Conservation (phyloP, 2,888 invertebrate genomes). For the Urechis unicinctus region DNA sequence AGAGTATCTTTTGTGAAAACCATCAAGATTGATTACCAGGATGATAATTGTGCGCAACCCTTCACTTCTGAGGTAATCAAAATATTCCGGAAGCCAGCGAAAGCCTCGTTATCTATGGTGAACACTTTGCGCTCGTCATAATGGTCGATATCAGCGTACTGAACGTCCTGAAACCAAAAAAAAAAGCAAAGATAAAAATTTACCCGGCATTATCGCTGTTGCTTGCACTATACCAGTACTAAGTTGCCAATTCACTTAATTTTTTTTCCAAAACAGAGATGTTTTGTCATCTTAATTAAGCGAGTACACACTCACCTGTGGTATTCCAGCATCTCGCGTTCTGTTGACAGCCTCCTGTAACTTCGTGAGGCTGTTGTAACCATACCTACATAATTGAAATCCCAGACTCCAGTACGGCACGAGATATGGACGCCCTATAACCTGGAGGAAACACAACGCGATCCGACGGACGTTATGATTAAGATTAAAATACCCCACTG, state of each 20-base stretch:
- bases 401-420: constrained; percentile 85
- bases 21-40: too few species aligned
- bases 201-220: too few species aligned
- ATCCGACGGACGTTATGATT: not conserved
- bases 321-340: constrained; percentile 34
- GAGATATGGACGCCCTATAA: constrained; percentile 69
- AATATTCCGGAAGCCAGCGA: constrained; percentile 30
- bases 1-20: too few species aligned
- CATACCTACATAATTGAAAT: constrained; percentile 74
- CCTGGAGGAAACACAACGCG: constrained; percentile 17
- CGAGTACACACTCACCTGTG: constrained; percentile 37
- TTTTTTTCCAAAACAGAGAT: too few species aligned
- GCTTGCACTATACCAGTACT: too few species aligned
- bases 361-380: constrained; percentile 36
- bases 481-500: too few species aligned
- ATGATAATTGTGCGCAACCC: constrained; percentile 37
- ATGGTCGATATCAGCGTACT: constrained; percentile 43
- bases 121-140: constrained; percentile 36
- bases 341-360: constrained; percentile 35
- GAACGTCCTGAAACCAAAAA: constrained; percentile 28
- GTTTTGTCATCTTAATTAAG: too few species aligned
- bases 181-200: not conserved
- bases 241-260: too few species aligned
- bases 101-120: constrained; percentile 29
- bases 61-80: constrained; percentile 27